Conservation (phyloP, 2,113 vertebrate species). For the Pterophyllum scalare region DNA sequence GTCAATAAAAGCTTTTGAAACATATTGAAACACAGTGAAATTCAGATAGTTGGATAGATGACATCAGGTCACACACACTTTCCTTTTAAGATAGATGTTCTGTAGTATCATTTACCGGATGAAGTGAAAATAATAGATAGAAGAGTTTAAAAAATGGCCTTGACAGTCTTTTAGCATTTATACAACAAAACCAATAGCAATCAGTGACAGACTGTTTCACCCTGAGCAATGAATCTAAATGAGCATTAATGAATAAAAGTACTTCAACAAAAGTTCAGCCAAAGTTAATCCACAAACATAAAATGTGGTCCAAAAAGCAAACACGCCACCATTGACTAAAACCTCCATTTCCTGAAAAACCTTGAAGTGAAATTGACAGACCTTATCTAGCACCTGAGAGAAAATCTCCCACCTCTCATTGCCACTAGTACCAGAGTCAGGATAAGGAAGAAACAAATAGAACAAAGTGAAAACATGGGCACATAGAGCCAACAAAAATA, state of each 20-base stretch:
- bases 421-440: not conserved
- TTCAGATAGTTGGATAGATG: not conserved
- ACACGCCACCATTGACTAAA: not conserved
- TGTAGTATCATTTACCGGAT: not conserved
- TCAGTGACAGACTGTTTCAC: not conserved
- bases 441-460: not conserved
- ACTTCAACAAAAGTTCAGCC: not conserved
- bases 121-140: not conserved
- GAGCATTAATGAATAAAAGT: not conserved
- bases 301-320: not conserved
- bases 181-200: not conserved
- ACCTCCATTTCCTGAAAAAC: not conserved
- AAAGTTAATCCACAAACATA: not conserved
- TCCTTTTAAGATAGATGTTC: not conserved
- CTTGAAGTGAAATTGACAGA: not conserved
- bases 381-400: not conserved
- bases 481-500: not conserved
- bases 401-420: not conserved
- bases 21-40: not conserved
- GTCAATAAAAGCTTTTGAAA: too few relatives aligned
- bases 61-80: not conserved
- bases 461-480: not conserved
- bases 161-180: not conserved
- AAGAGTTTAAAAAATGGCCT: not conserved
- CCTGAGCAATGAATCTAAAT: not conserved